Conservation (phyloP, 2,113 vertebrate species). For the Myiozetetes cayanensis region DNA sequence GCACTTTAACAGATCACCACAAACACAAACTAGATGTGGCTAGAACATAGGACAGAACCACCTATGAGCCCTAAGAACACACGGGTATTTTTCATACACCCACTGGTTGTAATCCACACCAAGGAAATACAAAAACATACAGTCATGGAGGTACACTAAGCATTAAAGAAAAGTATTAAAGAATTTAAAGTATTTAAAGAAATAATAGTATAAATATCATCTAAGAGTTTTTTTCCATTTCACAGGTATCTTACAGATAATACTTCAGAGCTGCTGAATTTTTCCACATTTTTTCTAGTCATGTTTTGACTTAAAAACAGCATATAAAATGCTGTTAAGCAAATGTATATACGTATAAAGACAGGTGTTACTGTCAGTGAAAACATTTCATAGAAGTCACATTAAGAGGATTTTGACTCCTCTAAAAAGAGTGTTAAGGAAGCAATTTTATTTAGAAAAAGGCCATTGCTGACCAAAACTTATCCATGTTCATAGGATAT, state of each 20-base stretch:
- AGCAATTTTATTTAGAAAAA: background rate
- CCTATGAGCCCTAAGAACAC: rapidly evolving
- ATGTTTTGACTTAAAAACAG: background rate
- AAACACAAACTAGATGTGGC: background rate
- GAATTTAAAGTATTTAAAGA: background rate
- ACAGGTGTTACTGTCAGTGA: background rate
- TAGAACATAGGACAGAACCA: background rate
- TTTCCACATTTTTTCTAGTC: background rate
- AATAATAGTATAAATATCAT: background rate
- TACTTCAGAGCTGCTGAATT: background rate
- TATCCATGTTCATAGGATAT: background rate
- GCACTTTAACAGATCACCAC: rapidly evolving
- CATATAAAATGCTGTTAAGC: background rate
- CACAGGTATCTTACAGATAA: background rate
- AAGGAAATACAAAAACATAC: background rate
- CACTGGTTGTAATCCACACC: background rate
- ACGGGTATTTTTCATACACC: rapidly evolving
- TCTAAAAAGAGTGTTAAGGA: background rate
- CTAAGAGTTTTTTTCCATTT: background rate
- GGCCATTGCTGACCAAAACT: background rate
- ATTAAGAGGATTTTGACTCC: background rate
- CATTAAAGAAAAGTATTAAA: background rate
- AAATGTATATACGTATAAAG: background rate
- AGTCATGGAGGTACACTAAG: background rate
- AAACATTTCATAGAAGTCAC: background rate